Percentiles rank a stretch among this genome's conserved stretches.
phyloP scores from a whole-genome alignment of 1,140 invertebrate species.

The Zaprionus nigranus region DNA sequence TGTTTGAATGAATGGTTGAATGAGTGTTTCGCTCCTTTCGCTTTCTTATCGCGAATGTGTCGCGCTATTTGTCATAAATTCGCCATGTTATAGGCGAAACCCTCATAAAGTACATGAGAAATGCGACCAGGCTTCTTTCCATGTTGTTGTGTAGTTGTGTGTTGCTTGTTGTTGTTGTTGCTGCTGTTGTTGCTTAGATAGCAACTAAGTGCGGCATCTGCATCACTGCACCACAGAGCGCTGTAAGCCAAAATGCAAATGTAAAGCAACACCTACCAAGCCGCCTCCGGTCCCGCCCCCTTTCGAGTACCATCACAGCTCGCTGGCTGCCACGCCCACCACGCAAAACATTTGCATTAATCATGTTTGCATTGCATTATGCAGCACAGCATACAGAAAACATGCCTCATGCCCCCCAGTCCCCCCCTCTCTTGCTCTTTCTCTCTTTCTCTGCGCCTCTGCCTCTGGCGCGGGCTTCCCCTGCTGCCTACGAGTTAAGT shows the following conservation, averaged over 20 bases:
- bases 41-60: slow-evolving; percentile 74
- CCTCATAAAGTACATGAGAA: slow-evolving; percentile 75
- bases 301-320: not conserved
- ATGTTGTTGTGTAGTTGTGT: too few relatives aligned
- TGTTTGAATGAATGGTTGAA: slow-evolving; percentile 1
- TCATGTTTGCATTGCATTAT: slow-evolving; percentile 82
- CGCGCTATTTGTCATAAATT: slow-evolving; percentile 76
- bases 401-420: slow-evolving; percentile 1
- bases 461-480: not conserved
- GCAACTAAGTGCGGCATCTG: slow-evolving; percentile 71
- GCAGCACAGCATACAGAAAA: slow-evolving; percentile 64
- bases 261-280: slow-evolving; percentile 69
- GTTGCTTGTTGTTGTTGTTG: slow-evolving; percentile 23
- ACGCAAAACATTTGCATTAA: slow-evolving; percentile 82
- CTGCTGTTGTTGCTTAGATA: slow-evolving; percentile 58
- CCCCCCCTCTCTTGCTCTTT: too few relatives aligned
- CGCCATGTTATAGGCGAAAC: slow-evolving; percentile 62
- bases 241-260: slow-evolving; percentile 79
- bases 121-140: slow-evolving; percentile 36
- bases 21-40: slow-evolving; percentile 58
- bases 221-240: slow-evolving; percentile 43
- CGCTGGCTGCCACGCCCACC: slow-evolving; percentile 60
- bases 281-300: not conserved
- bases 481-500: slow-evolving; percentile 31
- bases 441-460: not conserved